Percentiles rank a stretch among this genome's conserved stretches.
Evolutionary conservation across 2,888 invertebrate genomes (phyloP).

Genomic region (Cactoblastis cactorum): DNA sequence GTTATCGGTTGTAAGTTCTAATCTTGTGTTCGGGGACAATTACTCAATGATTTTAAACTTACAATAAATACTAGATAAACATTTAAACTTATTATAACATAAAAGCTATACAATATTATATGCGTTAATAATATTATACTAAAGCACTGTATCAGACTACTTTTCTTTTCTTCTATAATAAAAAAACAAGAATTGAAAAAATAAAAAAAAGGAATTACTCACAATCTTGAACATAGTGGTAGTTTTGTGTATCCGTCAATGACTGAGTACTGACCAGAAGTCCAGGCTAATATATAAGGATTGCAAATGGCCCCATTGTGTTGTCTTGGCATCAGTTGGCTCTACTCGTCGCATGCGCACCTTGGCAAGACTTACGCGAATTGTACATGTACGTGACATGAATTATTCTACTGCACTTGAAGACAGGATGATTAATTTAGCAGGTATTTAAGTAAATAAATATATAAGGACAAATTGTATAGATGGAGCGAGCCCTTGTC

Average conservation of each 20-base stretch:
- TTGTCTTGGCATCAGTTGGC: constrained; percentile 60
- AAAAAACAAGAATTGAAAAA: background rate
- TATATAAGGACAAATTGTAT: too few species aligned
- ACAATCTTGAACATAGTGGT: constrained; percentile 77
- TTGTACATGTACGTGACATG: constrained; percentile 52
- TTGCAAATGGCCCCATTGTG: constrained; percentile 56
- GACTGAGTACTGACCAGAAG: constrained; percentile 48
- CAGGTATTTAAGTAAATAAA: background rate
- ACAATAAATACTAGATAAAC: too few species aligned
- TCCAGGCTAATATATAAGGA: constrained; percentile 62
- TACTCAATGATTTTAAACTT: too few species aligned
- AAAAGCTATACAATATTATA: too few species aligned
- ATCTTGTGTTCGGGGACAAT: too few species aligned
- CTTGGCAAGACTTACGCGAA: constrained; percentile 50
- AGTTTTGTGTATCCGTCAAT: constrained; percentile 41
- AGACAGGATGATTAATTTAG: constrained; percentile 42
- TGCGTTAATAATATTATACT: too few species aligned
- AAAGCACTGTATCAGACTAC: too few species aligned
- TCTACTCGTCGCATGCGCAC: constrained; percentile 45
- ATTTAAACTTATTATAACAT: too few species aligned
- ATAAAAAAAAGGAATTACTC: constrained; percentile 37
- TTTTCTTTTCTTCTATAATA: too few species aligned
- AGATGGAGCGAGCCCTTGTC: too few species aligned
- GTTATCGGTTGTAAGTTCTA: too few species aligned
- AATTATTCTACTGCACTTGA: constrained; percentile 45